phyloP scores from a whole-genome alignment of 2,113 vertebrate genomes.

The Engraulis encrasicolus region DNA sequence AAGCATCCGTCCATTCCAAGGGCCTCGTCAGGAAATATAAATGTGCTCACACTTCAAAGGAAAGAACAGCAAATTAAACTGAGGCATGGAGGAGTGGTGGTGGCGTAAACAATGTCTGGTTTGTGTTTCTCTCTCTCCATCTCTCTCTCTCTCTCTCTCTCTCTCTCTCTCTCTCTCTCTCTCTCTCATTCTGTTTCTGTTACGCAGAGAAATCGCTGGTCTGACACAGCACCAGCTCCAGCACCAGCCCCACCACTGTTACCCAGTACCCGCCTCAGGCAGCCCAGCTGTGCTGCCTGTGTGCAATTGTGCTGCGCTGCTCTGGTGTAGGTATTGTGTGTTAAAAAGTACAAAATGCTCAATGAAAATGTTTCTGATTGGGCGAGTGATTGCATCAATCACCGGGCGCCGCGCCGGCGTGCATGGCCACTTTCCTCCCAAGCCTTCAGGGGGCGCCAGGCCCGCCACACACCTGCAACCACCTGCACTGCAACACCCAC shows the following conservation, averaged over 20 bases:
- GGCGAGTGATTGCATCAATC: conserved; percentile 57
- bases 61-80: conserved; percentile 72
- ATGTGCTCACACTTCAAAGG: conserved; percentile 78
- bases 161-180: not conserved
- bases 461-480: conserved; percentile 26
- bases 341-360: conserved; percentile 49
- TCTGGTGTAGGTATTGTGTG: conserved; percentile 65
- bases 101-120: conserved; percentile 75
- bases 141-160: conserved; percentile 37
- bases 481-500: no score
- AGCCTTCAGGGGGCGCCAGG: not conserved
- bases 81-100: conserved; percentile 74
- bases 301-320: conserved; percentile 45
- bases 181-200: not conserved
- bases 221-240: conserved; percentile 3
- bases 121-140: conserved; percentile 68
- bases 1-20: conserved; percentile 17
- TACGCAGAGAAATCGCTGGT: not conserved
- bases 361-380: conserved; percentile 41
- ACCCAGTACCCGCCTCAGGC: not conserved
- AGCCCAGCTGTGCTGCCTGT: conserved; percentile 42
- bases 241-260: no score
- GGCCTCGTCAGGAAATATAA: conserved; percentile 74
- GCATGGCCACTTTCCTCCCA: conserved; percentile 45
- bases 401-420: no score